Evolutionary conservation across 2,888 invertebrate genomes (phyloP).

Genomic region (Diarsia brunnea): DNA sequence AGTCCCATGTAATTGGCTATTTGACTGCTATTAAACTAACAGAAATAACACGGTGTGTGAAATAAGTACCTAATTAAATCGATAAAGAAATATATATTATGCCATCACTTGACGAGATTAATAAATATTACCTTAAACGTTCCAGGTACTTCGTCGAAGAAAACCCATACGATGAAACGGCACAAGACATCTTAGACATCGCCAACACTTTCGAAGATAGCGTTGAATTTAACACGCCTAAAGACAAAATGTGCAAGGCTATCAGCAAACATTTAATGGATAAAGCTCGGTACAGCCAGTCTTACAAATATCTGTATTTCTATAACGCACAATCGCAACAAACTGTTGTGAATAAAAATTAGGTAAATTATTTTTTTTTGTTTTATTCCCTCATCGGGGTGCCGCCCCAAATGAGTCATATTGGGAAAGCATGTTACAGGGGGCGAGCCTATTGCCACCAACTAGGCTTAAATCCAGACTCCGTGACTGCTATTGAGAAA

Average conservation of each 20-base stretch:
- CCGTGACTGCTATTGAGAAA: too few species aligned
- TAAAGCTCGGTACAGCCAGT: slow-evolving; percentile 67
- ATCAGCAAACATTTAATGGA: slow-evolving; percentile 73
- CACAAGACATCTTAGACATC: slow-evolving; percentile 70
- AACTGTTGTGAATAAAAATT: slow-evolving; percentile 39
- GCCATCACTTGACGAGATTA: too few species aligned
- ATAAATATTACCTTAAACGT: not conserved
- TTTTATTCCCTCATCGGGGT: too few species aligned
- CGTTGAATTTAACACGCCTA: slow-evolving; percentile 72
- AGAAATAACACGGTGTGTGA: too few species aligned
- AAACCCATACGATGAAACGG: slow-evolving; percentile 73
- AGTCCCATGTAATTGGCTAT: too few species aligned
- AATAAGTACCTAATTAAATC: too few species aligned
- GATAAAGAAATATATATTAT: too few species aligned
- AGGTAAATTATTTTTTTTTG: not conserved
- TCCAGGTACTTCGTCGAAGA: slow-evolving; percentile 75
- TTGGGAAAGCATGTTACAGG: too few species aligned
- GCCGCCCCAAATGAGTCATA: too few species aligned
- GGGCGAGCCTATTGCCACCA: too few species aligned
- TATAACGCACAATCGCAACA: slow-evolving; percentile 65
- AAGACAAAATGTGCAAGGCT: slow-evolving; percentile 74
- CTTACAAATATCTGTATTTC: slow-evolving; percentile 78
- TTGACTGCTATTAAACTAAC: too few species aligned
- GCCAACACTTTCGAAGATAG: slow-evolving; percentile 74
- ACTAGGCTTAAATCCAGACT: too few species aligned